Conservation (phyloP, 1,140 invertebrate species). For the Venustaconcha ellipsiformis region DNA sequence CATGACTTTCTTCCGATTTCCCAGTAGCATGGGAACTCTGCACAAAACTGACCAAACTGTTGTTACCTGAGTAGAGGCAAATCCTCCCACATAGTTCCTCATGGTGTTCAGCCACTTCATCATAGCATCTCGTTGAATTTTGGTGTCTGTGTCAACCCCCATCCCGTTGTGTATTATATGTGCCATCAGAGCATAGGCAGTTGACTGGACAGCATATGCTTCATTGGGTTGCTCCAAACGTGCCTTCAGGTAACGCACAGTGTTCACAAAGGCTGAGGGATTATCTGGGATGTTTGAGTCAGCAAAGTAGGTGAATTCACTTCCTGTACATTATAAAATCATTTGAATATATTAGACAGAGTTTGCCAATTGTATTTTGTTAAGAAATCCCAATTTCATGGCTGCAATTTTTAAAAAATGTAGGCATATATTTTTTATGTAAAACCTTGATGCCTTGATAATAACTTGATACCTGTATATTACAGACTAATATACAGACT, state of each 20-base stretch:
- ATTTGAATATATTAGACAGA: no score
- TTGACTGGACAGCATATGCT: constrained; percentile 91
- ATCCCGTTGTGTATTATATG: constrained; percentile 70
- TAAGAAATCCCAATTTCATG: not conserved
- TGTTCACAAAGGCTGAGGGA: constrained; percentile 56
- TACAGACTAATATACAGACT: no score
- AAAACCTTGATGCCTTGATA: no score
- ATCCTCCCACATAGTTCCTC: constrained; percentile 90
- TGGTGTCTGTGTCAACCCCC: constrained; percentile 30
- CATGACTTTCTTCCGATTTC: no score
- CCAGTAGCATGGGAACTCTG: no score
- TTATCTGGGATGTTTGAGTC: constrained; percentile 58
- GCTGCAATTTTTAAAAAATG: not conserved
- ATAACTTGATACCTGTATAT: no score
- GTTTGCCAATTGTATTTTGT: not conserved
- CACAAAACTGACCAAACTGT: not conserved
- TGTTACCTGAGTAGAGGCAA: constrained; percentile 88
- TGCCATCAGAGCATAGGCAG: constrained; percentile 91
- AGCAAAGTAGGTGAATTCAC: constrained; percentile 52
- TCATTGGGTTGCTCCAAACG: constrained; percentile 84
- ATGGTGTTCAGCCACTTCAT: constrained; percentile 95
- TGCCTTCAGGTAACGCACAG: constrained; percentile 89
- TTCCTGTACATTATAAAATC: no score
- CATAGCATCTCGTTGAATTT: constrained; percentile 72
- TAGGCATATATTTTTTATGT: not conserved